Base-by-base conservation (phyloP, 2,888 invertebrate species). In the Clusia tigrina region DNA sequence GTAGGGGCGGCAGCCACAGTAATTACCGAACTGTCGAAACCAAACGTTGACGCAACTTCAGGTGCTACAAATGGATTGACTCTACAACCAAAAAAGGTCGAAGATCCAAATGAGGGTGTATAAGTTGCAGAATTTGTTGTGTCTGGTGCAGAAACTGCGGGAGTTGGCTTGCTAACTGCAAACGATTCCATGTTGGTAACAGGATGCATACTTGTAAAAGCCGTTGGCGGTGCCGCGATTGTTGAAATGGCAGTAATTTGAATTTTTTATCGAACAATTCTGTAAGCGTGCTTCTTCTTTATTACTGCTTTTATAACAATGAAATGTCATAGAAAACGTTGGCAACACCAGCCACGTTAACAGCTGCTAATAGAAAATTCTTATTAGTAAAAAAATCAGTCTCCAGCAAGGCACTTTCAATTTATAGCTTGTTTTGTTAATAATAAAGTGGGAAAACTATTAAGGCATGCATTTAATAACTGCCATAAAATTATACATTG, bases 401-500 rank as follows among this genome's bases (percentile, higher is more conserved):
- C n/a, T n/a, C n/a, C n/a, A n/a, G n/a, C n/a, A n/a, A n/a, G n/a
- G n/a, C n/a, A n/a, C n/a, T n/a, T n/a, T n/a, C n/a, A n/a, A n/a
- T n/a, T n/a, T n/a, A n/a, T n/a, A n/a, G n/a, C n/a, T n/a, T n/a
- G n/a, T n/a, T n/a, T n/a, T n/a, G n/a, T n/a, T n/a, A n/a, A n/a
- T n/a, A n/a, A n/a, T n/a, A n/a, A 42, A 42, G 5, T 32, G 32
- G 32, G 32, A 9, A 15, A 10, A 42, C 3, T 15, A 42, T n/a
- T 10, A 42, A 42, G 42, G n/a, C 2, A 94, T 98, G 98, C 95
- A 98, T 85, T 91, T 96, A 20, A 90, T 97, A 76, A 89, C 90
- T 71, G 95, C 97, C 53, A 90, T 97, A 6, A 96, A 96, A 83
- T 89, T 94, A 81, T 99, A 98, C 83, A 89, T 99, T 67, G 92